phyloP scores from a whole-genome alignment of 2,797 vertebrate genomes.

The Pempheris klunzingeri region DNA sequence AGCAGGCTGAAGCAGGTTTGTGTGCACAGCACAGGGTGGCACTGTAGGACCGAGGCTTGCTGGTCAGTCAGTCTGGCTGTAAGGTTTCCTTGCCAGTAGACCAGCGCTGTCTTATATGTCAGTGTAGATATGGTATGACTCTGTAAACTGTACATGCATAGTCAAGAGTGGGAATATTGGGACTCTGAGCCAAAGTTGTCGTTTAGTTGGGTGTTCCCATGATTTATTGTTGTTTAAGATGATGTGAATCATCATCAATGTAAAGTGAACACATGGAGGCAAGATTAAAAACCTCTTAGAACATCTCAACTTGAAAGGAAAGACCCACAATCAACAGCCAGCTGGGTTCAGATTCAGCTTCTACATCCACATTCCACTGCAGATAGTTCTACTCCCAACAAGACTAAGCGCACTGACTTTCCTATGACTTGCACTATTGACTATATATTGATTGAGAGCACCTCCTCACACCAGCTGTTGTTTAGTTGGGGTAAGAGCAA shows the following conservation, averaged over 20 bases:
- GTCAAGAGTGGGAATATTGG: constrained; percentile 9
- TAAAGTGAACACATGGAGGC: neutral
- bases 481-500: neutral
- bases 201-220: constrained; percentile 4
- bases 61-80: neutral
- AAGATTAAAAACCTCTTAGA: neutral
- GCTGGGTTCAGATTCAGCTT: neutral
- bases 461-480: constrained; percentile 7
- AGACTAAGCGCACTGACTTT: neutral
- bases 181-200: neutral
- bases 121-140: constrained; percentile 5
- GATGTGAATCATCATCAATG: no score
- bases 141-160: constrained; percentile 14
- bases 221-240: neutral
- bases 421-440: neutral
- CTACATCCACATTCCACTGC: neutral
- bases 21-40: neutral
- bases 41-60: neutral
- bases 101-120: neutral
- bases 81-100: neutral
- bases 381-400: neutral
- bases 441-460: neutral
- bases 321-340: neutral
- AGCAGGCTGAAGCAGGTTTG: constrained; percentile 6
- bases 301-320: neutral